These are phyloP conservation scores for Pocillopora meandrina DNA, from an alignment of 92 coral and sea anemone genomes.

Conservation along the genomic window DNA sequence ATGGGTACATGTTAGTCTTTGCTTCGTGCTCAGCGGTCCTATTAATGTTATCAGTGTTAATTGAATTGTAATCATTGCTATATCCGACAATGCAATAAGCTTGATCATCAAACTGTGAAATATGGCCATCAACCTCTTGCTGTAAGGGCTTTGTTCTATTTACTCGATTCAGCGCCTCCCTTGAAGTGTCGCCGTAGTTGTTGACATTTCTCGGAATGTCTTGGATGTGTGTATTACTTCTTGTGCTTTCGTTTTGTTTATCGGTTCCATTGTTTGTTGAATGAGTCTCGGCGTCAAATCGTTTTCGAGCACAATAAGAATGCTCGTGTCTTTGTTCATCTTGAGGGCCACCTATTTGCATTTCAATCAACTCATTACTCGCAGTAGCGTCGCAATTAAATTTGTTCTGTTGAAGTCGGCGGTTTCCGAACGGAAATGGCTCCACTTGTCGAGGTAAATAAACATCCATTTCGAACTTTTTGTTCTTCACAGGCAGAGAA, in stretches of 20 bases:
- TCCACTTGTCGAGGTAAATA: conserved; percentile 9
- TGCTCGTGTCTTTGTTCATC: conserved; percentile 19
- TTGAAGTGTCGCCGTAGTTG: conserved; percentile 12
- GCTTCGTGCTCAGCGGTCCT: not conserved
- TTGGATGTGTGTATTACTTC: not conserved
- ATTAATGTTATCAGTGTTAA: conserved; percentile 12
- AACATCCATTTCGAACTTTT: conserved; percentile 13
- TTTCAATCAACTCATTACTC: conserved; percentile 33
- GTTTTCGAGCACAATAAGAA: conserved; percentile 2
- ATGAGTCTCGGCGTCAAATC: conserved; percentile 14
- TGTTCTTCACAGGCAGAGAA: conserved; percentile 18
- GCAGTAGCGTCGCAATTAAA: conserved; percentile 28
- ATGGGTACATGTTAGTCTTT: not conserved
- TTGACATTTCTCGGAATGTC: not conserved
- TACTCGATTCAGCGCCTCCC: not conserved
- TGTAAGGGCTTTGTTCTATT: conserved; percentile 11
- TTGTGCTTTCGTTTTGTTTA: not conserved
- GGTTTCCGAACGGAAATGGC: conserved; percentile 34
- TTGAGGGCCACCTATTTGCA: conserved; percentile 46
- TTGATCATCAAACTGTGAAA: conserved; percentile 36
- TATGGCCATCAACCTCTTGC: conserved; percentile 22
- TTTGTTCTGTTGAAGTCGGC: conserved; percentile 32
- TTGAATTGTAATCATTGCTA: conserved; percentile 30
- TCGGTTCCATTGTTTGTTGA: conserved; percentile 1
- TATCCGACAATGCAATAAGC: conserved; percentile 25